Conservation (phyloP, 2,113 vertebrate species). For the Gopherus evgoodei region DNA sequence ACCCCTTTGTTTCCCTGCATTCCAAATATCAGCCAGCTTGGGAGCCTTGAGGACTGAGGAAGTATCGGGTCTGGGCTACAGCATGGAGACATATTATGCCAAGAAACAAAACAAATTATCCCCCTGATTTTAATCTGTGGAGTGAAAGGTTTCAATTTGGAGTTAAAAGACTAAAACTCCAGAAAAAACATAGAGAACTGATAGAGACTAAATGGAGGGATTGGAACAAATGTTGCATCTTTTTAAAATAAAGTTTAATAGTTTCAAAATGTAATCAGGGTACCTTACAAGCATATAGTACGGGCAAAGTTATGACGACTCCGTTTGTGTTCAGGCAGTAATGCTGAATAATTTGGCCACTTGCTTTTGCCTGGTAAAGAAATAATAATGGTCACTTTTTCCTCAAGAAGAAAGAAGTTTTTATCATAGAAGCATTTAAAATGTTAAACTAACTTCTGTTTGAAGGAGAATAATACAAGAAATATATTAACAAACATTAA, state of each 20-base stretch:
- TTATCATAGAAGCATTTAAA: not conserved
- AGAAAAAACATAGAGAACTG: not conserved
- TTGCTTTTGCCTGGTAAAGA: not conserved
- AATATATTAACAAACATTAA: not conserved
- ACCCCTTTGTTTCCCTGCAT: not conserved
- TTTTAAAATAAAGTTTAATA: not conserved
- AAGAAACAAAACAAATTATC: not conserved
- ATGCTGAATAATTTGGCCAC: not conserved
- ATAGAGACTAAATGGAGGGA: not conserved
- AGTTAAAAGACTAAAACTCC: not conserved
- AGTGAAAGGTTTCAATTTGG: not conserved
- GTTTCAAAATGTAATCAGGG: not conserved
- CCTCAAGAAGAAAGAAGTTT: not conserved
- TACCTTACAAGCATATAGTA: fast-evolving
- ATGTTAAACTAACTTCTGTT: not conserved
- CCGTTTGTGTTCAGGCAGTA: not conserved
- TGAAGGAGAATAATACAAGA: not conserved
- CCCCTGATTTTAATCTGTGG: not conserved
- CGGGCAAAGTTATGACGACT: not conserved
- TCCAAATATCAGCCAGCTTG: not conserved
- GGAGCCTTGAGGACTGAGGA: not conserved
- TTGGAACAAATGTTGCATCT: not conserved
- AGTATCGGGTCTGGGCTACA: not conserved
- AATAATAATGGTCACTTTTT: not conserved
- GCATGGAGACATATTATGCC: not conserved